These are phyloP conservation scores for Sinosuthora webbiana DNA, from an alignment of 2,113 vertebrate species.

Conservation along the genomic window DNA sequence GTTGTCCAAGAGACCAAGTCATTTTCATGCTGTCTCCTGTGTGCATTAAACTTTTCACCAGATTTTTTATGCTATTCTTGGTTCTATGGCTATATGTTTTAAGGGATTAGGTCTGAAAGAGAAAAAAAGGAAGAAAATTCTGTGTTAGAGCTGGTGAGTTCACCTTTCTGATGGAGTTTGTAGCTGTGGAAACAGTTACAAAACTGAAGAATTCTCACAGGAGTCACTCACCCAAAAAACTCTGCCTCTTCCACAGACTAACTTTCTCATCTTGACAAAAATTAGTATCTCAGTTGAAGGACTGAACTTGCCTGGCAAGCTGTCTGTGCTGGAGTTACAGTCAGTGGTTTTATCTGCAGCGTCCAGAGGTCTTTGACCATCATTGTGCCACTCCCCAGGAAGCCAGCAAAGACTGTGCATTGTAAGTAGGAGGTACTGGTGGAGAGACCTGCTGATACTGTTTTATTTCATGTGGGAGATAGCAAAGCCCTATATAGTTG, in stretches of 20 bases:
- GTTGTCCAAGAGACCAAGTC: neutral
- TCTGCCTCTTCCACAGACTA: neutral
- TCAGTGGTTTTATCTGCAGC: neutral
- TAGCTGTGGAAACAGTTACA: neutral
- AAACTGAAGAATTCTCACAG: neutral
- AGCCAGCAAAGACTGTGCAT: neutral
- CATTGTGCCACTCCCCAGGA: neutral
- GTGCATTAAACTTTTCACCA: neutral
- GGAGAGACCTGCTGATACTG: neutral
- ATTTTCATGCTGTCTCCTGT: neutral
- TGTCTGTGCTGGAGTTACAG: neutral
- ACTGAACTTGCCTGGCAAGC: neutral
- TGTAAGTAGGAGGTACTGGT: too few relatives aligned
- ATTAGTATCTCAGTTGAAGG: neutral
- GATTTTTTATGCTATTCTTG: neutral
- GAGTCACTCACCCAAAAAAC: neutral
- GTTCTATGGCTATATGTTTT: neutral
- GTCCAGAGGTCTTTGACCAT: neutral
- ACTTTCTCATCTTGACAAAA: neutral
- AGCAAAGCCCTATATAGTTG: neutral
- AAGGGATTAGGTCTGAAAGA: neutral
- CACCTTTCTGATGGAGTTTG: neutral
- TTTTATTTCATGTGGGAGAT: neutral
- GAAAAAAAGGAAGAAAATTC: neutral
- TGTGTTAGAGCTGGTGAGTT: neutral